A percentile compares a stretch with the other conserved stretches of the same genome.
Conservation (phyloP, 2,113 vertebrate species). For the Alethe castanea region DNA sequence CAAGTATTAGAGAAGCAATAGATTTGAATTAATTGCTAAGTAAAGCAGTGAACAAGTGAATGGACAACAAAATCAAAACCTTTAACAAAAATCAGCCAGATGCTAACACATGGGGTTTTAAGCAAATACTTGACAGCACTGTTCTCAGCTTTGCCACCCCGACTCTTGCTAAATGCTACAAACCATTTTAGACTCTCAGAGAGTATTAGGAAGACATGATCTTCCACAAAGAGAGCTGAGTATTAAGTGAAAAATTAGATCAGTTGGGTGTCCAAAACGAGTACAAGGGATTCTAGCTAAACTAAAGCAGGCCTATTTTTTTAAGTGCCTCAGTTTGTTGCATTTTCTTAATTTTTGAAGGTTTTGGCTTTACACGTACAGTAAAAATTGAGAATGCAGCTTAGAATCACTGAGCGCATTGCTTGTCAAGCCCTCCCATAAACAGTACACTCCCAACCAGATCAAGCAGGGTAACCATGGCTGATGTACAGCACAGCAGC, state of each 20-base stretch:
- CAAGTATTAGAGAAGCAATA: not conserved
- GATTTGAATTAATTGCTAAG: not conserved
- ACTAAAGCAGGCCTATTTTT: not conserved
- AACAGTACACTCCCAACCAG: not conserved
- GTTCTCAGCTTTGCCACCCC: not conserved
- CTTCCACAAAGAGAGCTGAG: not conserved
- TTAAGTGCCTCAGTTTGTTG: not conserved
- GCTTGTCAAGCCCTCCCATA: not conserved
- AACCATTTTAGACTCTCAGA: not conserved
- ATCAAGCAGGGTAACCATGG: not conserved
- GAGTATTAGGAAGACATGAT: not conserved
- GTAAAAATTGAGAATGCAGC: not conserved
- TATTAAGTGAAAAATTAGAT: constrained; percentile 1
- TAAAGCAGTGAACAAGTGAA: not conserved
- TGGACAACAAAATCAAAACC: not conserved
- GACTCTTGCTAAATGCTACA: not conserved
- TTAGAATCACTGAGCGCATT: not conserved
- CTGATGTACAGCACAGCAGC: not conserved
- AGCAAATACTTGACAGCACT: not conserved
- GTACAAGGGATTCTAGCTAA: not conserved
- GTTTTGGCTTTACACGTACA: not conserved
- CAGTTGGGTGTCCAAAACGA: not conserved
- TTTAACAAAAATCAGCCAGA: not conserved
- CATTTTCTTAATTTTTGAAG: not conserved
- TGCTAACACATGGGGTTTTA: not conserved